phyloP scores from a whole-genome alignment of 2,888 invertebrate species.

The Yponomeuta sedellus region DNA sequence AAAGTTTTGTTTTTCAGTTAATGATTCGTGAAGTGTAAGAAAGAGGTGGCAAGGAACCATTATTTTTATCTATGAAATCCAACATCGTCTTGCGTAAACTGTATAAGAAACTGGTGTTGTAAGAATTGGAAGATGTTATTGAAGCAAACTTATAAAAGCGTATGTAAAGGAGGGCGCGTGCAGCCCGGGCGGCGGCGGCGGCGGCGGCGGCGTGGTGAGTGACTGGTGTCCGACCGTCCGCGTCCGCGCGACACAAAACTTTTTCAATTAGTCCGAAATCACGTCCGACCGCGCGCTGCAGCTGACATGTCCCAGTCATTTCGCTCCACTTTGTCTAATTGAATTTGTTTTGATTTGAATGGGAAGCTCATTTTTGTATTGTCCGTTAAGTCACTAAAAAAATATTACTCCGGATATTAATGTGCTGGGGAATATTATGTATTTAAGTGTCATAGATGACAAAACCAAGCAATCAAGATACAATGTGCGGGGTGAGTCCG shows the following conservation, averaged over 20 bases:
- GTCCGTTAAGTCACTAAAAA: not conserved
- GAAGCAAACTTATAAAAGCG: too few relatives aligned
- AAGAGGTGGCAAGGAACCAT: too few relatives aligned
- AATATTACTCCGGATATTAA: not conserved
- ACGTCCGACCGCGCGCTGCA: constrained; percentile 13
- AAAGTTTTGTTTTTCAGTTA: not conserved
- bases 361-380: not conserved
- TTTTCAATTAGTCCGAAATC: constrained; percentile 56
- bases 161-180: constrained; percentile 26
- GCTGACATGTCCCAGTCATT: constrained; percentile 33
- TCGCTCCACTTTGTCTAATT: constrained; percentile 21
- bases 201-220: not conserved
- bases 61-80: too few relatives aligned
- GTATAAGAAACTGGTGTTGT: too few relatives aligned
- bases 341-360: constrained; percentile 49
- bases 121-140: too few relatives aligned
- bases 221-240: constrained; percentile 2
- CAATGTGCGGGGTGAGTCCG: constrained; percentile 29
- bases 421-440: not conserved
- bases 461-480: not conserved
- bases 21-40: not conserved
- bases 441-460: not conserved
- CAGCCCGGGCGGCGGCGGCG: constrained; percentile 27
- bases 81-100: too few relatives aligned
- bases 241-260: constrained; percentile 41